A percentile compares a stretch with the other conserved stretches of the same genome.
These are phyloP conservation scores for Caenorhabditis latens DNA, from an alignment of 1,140 invertebrate species.

Conservation along the genomic window DNA sequence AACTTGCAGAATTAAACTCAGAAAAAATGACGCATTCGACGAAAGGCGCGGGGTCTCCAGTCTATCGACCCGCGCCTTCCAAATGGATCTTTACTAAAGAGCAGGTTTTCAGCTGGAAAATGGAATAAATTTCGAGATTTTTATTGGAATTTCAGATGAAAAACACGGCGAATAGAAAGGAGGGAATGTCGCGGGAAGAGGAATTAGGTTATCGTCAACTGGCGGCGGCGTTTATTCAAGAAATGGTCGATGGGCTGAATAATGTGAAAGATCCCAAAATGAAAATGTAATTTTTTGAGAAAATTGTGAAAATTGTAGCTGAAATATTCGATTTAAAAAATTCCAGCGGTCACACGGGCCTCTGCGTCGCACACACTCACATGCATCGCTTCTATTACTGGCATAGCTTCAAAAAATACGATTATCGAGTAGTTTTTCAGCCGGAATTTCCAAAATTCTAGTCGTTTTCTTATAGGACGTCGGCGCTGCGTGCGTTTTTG, in stretches of 20 bases:
- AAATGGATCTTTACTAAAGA: constrained; percentile 8
- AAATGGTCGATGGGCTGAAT: constrained; percentile 41
- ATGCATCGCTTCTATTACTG: constrained; percentile 51
- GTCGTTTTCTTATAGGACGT: neutral
- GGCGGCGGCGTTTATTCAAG: constrained; percentile 29
- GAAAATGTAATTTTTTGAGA: constrained; percentile 1
- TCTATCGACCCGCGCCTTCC: neutral
- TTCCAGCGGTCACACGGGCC: constrained; percentile 21
- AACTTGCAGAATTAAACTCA: constrained; percentile 22
- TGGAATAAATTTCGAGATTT: neutral
- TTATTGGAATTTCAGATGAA: constrained; percentile 6
- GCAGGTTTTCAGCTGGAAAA: neutral
- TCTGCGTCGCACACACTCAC: constrained; percentile 30
- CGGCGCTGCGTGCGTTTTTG: constrained; percentile 14
- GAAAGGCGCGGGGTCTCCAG: neutral
- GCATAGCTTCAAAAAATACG: constrained; percentile 41
- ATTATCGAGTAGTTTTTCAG: constrained; percentile 14
- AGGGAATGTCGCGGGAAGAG: constrained; percentile 31
- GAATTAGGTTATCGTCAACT: constrained; percentile 18
- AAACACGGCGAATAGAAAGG: neutral
- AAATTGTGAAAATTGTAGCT: neutral
- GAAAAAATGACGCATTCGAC: constrained; percentile 22
- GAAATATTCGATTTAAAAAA: neutral
- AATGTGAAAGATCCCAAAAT: constrained; percentile 33
- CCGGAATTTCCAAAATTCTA: neutral